Conservation (phyloP, 2,797 vertebrate genomes). For the Enoplosus armatus region DNA sequence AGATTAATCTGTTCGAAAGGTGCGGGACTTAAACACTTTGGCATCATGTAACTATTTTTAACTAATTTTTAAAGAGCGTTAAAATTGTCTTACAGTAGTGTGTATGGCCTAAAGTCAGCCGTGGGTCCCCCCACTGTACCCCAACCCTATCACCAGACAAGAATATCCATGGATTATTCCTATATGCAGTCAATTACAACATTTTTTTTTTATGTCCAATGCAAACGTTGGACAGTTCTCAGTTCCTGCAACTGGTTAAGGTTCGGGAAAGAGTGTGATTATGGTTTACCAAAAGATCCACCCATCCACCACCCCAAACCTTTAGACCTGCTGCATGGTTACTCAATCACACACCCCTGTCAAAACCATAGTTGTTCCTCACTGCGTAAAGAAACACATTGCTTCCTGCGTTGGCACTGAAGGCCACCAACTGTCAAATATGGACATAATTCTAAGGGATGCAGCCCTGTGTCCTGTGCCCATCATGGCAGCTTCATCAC, state of each 20-base stretch:
- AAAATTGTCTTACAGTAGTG: background rate
- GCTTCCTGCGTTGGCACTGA: background rate
- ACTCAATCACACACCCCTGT: background rate
- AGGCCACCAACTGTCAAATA: no score
- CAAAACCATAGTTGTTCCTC: background rate
- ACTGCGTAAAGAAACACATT: background rate
- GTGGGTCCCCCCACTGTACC: background rate
- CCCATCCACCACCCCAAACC: no score
- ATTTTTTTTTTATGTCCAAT: background rate
- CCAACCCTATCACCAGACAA: background rate
- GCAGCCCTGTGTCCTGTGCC: background rate
- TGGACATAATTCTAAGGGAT: background rate
- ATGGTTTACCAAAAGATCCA: background rate
- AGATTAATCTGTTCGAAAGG: background rate
- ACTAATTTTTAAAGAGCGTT: background rate
- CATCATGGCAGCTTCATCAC: background rate
- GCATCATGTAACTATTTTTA: background rate
- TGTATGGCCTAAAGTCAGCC: background rate
- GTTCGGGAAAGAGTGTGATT: no score
- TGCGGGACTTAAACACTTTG: background rate
- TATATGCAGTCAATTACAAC: background rate
- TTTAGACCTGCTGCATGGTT: no score
- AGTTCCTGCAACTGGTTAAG: no score
- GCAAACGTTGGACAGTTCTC: no score
- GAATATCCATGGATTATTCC: no score